These are phyloP conservation scores for Aleadryas rufinucha DNA, from an alignment of 2,113 vertebrate species.

Conservation along the genomic window DNA sequence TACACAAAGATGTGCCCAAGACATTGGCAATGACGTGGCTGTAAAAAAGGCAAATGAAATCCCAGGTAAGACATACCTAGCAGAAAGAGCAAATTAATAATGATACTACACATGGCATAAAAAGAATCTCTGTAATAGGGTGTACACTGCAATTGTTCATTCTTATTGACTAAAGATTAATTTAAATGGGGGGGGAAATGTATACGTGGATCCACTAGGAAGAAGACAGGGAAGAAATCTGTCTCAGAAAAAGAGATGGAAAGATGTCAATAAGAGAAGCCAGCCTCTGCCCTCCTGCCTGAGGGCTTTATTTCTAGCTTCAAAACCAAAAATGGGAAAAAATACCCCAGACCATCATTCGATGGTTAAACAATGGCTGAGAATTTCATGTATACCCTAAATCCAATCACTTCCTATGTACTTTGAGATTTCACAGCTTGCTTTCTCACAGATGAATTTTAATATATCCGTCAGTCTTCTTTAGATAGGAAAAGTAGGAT, in stretches of 20 bases:
- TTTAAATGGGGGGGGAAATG: neutral
- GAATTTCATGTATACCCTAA: neutral
- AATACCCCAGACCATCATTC: neutral
- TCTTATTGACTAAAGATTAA: neutral
- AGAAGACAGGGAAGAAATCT: neutral
- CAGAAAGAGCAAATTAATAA: neutral
- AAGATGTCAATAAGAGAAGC: neutral
- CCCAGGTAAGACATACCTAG: neutral
- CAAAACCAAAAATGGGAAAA: neutral
- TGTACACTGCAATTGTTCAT: neutral
- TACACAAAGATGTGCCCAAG: neutral
- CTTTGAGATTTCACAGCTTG: slow-evolving; percentile 28
- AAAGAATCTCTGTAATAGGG: neutral
- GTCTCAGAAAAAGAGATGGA: neutral
- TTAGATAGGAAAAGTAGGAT: slow-evolving; percentile 48
- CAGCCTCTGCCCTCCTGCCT: neutral
- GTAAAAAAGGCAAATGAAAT: neutral
- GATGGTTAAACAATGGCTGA: neutral
- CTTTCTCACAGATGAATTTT: slow-evolving; percentile 45
- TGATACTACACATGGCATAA: neutral
- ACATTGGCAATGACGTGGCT: neutral
- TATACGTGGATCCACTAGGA: neutral
- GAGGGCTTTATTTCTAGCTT: neutral
- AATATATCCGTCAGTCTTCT: slow-evolving; percentile 13
- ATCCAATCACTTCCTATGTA: neutral